These are phyloP conservation scores for Chrysolina haemoptera DNA, from an alignment of 2,888 invertebrate species.

Conservation along the genomic window DNA sequence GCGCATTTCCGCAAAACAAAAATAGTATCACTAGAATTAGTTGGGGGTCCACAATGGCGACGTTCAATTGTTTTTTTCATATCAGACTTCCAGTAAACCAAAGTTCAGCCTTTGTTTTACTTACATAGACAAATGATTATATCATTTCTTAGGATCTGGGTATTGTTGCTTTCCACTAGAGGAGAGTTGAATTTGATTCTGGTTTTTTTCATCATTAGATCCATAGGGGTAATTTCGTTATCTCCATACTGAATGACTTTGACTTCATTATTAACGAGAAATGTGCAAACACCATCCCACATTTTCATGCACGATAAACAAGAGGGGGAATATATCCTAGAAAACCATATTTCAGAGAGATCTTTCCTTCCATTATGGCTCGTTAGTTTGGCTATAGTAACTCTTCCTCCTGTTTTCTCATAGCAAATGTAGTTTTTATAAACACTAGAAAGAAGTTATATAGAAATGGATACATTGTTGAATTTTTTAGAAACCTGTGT, in stretches of 20 bases:
- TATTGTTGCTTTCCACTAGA: slow-evolving; percentile 54
- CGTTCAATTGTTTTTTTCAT: no score
- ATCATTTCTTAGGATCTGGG: slow-evolving; percentile 63
- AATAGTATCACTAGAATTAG: no score
- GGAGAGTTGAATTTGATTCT: slow-evolving; percentile 56
- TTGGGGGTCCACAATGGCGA: no score
- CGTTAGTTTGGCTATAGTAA: slow-evolving; percentile 63
- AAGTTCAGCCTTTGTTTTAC: slow-evolving; percentile 49
- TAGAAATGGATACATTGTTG: not conserved
- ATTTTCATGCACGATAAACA: slow-evolving; percentile 65
- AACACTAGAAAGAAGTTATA: slow-evolving; percentile 57
- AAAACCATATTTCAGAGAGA: slow-evolving; percentile 64
- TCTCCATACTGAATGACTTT: slow-evolving; percentile 62
- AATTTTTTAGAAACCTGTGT: slow-evolving; percentile 55
- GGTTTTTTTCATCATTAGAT: slow-evolving; percentile 54
- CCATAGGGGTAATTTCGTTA: slow-evolving; percentile 58
- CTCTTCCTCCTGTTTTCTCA: slow-evolving; percentile 64
- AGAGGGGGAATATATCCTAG: slow-evolving; percentile 66
- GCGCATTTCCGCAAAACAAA: no score
- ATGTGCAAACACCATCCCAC: slow-evolving; percentile 66
- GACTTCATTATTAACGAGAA: slow-evolving; percentile 65
- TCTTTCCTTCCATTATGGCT: slow-evolving; percentile 55
- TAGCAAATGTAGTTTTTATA: slow-evolving; percentile 66
- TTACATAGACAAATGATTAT: slow-evolving; percentile 66
- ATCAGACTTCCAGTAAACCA: no score